phyloP scores from a whole-genome alignment of 2,797 vertebrate species.

The Semotilus atromaculatus region DNA sequence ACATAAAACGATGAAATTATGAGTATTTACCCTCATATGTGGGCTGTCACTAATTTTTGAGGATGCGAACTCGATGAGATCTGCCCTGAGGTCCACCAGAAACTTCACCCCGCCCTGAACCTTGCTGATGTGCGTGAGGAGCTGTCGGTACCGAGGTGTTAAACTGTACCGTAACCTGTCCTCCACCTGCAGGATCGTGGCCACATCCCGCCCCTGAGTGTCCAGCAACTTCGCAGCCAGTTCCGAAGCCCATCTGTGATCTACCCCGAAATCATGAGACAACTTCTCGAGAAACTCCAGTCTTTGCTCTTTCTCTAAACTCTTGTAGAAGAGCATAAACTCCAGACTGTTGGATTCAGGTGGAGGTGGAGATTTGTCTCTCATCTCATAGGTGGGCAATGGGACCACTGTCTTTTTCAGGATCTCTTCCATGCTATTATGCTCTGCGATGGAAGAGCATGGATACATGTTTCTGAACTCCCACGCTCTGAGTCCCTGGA shows the following conservation, averaged over 20 bases:
- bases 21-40: conserved; percentile 86
- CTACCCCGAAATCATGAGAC: conserved; percentile 88
- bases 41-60: conserved; percentile 84
- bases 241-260: conserved; percentile 86
- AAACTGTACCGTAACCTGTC: conserved; percentile 90
- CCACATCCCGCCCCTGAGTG: conserved; percentile 81
- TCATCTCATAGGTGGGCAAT: conserved; percentile 89
- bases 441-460: conserved; percentile 58
- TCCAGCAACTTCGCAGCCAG: conserved; percentile 83
- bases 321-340: conserved; percentile 88
- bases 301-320: conserved; percentile 75
- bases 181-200: conserved; percentile 90
- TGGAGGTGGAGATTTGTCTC: conserved; percentile 86
- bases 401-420: conserved; percentile 85
- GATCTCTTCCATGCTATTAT: conserved; percentile 83
- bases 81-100: conserved; percentile 89
- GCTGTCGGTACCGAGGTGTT: conserved; percentile 86
- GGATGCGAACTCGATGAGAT: conserved; percentile 86
- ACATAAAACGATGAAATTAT: conserved; percentile 64
- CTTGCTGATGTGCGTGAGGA: conserved; percentile 88
- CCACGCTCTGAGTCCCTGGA: conserved; percentile 36
- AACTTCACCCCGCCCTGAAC: conserved; percentile 94
- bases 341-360: conserved; percentile 84
- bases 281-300: conserved; percentile 79
- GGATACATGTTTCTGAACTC: conserved; percentile 49